Percentiles rank a stretch among this genome's conserved stretches.
Evolutionary conservation across 2,888 invertebrate species (phyloP).

Genomic region (Cyclophora punctaria): DNA sequence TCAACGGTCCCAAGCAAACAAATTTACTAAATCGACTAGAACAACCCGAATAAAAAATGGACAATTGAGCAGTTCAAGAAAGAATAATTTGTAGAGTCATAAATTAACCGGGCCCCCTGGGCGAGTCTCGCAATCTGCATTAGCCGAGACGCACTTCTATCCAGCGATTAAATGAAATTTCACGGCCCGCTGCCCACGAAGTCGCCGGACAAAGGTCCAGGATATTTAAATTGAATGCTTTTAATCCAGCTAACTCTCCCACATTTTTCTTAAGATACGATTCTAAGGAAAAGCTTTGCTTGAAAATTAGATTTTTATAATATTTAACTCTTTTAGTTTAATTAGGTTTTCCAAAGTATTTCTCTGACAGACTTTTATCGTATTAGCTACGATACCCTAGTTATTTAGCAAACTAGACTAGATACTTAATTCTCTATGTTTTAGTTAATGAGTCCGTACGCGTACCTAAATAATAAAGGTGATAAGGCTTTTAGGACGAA

Average conservation of each 20-base stretch:
- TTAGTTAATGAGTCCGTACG: no score
- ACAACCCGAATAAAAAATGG: slow-evolving; percentile 43
- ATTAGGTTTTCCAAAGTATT: no score
- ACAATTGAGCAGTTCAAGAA: slow-evolving; percentile 62
- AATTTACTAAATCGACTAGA: slow-evolving; percentile 12
- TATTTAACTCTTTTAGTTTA: no score
- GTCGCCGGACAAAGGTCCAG: slow-evolving; percentile 64
- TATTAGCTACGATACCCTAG: no score
- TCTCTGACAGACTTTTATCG: no score
- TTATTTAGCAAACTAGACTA: no score
- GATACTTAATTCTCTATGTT: no score
- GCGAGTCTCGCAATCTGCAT: slow-evolving; percentile 66
- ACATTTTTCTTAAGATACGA: slow-evolving; percentile 36
- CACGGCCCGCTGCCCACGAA: slow-evolving; percentile 63
- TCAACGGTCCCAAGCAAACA: neutral
- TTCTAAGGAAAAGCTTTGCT: neutral
- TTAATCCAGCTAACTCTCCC: slow-evolving; percentile 51
- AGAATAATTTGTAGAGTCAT: slow-evolving; percentile 69
- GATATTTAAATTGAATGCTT: slow-evolving; percentile 67
- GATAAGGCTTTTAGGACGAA: no score
- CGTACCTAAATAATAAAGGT: no score
- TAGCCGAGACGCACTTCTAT: slow-evolving; percentile 69
- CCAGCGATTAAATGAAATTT: slow-evolving; percentile 71
- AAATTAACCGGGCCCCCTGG: slow-evolving; percentile 61
- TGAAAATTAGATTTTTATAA: no score